phyloP scores from a whole-genome alignment of 2,113 vertebrate genomes.

The Perca fluviatilis region DNA sequence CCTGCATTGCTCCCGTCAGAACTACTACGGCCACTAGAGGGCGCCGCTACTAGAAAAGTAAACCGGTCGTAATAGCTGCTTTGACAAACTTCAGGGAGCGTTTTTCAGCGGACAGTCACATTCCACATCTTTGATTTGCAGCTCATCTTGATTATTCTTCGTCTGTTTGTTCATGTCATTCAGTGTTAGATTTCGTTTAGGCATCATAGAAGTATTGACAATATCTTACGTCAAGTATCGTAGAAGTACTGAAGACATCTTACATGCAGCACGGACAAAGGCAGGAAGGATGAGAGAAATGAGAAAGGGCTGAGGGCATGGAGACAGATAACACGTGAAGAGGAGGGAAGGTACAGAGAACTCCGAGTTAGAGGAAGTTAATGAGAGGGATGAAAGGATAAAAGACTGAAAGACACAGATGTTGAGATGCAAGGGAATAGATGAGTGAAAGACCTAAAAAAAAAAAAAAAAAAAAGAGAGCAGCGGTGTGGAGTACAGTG shows the following conservation, averaged over 20 bases:
- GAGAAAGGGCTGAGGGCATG: background rate
- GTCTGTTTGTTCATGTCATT: background rate
- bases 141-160: conserved; percentile 1
- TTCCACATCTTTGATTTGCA: background rate
- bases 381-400: conserved; percentile 20
- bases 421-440: conserved; percentile 45
- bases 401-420: conserved; percentile 55
- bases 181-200: background rate
- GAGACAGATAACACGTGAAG: conserved; percentile 10
- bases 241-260: background rate
- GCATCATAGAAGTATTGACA: background rate
- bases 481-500: background rate
- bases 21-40: too few species aligned
- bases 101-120: too few species aligned
- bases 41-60: too few species aligned
- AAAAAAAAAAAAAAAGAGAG: background rate
- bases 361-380: conserved; percentile 22
- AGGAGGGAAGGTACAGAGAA: conserved; percentile 1
- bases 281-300: background rate
- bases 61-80: too few species aligned
- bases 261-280: background rate
- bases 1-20: too few species aligned
- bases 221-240: too few species aligned
- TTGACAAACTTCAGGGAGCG: too few species aligned
- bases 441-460: conserved; percentile 27